These are phyloP conservation scores for Alces alces DNA, from an alignment of 2,113 vertebrate genomes.

Conservation along the genomic window DNA sequence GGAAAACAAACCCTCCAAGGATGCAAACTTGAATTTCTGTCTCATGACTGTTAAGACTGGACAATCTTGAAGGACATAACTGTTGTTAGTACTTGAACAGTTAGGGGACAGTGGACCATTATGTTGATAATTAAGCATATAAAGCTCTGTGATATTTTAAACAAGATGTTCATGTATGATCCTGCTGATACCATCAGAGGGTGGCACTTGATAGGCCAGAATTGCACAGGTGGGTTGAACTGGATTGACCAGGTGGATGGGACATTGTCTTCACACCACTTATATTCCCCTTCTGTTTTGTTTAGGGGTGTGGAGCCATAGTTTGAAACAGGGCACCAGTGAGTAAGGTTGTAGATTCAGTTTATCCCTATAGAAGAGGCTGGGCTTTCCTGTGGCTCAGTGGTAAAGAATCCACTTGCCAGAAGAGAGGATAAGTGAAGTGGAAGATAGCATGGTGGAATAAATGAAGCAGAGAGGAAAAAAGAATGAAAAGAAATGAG, in stretches of 20 bases:
- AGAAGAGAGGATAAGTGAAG: neutral
- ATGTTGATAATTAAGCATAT: neutral
- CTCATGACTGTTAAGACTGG: neutral
- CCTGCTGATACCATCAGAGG: neutral
- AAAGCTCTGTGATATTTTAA: neutral
- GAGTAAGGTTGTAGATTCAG: neutral
- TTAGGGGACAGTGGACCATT: neutral
- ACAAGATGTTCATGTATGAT: neutral
- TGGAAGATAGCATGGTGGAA: neutral
- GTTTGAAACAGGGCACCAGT: neutral
- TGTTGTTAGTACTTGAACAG: neutral
- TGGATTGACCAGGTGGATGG: neutral
- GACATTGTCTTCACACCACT: neutral
- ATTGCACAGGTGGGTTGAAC: neutral
- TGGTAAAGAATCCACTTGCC: neutral
- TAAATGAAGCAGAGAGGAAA: neutral
- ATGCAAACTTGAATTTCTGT: neutral
- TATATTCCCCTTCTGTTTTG: neutral
- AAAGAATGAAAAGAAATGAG: neutral
- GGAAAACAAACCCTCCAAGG: neutral
- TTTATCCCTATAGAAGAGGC: neutral
- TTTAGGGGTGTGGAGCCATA: neutral
- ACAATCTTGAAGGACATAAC: neutral
- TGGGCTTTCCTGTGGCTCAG: neutral
- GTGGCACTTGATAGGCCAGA: neutral